A percentile compares a stretch with the other conserved stretches of the same genome.
phyloP scores from a whole-genome alignment of 2,888 invertebrate species.

The Dendrolimus pini region DNA sequence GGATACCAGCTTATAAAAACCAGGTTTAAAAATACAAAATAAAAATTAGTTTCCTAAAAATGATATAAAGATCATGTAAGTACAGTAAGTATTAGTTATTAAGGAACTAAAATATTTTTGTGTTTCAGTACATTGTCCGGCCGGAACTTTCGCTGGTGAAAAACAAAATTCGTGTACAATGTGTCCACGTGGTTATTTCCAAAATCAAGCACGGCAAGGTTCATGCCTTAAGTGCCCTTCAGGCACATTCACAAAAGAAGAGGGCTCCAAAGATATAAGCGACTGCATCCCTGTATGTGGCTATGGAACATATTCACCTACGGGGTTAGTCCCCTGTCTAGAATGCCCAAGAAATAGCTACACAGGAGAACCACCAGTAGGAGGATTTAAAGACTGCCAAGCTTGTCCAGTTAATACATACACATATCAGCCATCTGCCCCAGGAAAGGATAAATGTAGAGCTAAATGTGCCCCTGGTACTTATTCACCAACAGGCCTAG shows the following conservation, averaged over 20 bases:
- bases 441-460: slow-evolving; percentile 87
- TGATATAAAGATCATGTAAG: too few species aligned
- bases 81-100: too few species aligned
- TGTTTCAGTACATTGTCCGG: slow-evolving; percentile 93
- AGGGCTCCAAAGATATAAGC: slow-evolving; percentile 89
- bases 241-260: slow-evolving; percentile 94
- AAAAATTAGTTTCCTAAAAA: too few species aligned
- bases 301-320: slow-evolving; percentile 96
- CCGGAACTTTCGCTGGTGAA: slow-evolving; percentile 94
- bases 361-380: slow-evolving; percentile 90
- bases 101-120: slow-evolving; percentile 2
- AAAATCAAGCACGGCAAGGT: slow-evolving; percentile 93
- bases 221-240: slow-evolving; percentile 93
- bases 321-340: slow-evolving; percentile 93
- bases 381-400: slow-evolving; percentile 95
- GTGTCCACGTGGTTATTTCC: slow-evolving; percentile 95
- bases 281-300: slow-evolving; percentile 97
- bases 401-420: slow-evolving; percentile 93
- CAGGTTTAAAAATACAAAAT: too few species aligned
- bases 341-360: slow-evolving; percentile 96
- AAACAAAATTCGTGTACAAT: slow-evolving; percentile 94
- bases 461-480: slow-evolving; percentile 93
- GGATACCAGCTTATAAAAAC: too few species aligned
- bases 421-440: slow-evolving; percentile 94
- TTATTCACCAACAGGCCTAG: slow-evolving; percentile 94